Evolutionary conservation across 2,797 vertebrate genomes (phyloP).

Genomic region (Artibeus lituratus): DNA sequence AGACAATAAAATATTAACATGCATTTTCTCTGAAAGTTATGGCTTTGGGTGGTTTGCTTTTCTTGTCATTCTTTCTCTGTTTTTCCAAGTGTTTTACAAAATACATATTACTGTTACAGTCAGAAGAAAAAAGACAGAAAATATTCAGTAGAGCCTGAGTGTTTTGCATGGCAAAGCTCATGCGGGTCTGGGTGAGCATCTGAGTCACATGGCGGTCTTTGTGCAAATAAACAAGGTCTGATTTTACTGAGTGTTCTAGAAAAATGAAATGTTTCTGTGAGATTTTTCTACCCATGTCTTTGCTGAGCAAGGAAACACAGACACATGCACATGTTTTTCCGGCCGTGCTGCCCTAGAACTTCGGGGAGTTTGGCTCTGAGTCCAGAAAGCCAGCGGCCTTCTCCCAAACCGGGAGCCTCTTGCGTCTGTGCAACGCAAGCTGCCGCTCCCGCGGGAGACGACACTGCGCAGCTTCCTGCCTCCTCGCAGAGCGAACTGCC

Average conservation of each 20-base stretch:
- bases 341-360: conserved; percentile 2
- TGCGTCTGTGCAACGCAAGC: conserved; percentile 56
- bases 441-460: not conserved
- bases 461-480: conserved; percentile 25
- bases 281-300: not conserved
- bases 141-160: not conserved
- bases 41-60: not conserved
- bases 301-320: conserved; percentile 18
- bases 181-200: not conserved
- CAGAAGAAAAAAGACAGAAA: not conserved
- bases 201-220: not conserved
- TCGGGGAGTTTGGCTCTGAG: conserved; percentile 47
- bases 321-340: conserved; percentile 17
- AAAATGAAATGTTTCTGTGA: conserved; percentile 6
- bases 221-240: conserved; percentile 26
- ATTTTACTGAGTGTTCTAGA: conserved; percentile 37
- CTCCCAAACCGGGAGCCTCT: conserved; percentile 57
- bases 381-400: conserved; percentile 16
- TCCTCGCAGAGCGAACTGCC: not conserved
- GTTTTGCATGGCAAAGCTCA: not conserved
- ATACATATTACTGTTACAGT: not conserved
- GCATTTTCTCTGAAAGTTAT: not conserved
- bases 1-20: not conserved
- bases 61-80: not conserved
- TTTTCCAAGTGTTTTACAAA: conserved; percentile 25